These are phyloP conservation scores for Tapirus terrestris DNA, from an alignment of 2,113 vertebrate species.

Conservation along the genomic window DNA sequence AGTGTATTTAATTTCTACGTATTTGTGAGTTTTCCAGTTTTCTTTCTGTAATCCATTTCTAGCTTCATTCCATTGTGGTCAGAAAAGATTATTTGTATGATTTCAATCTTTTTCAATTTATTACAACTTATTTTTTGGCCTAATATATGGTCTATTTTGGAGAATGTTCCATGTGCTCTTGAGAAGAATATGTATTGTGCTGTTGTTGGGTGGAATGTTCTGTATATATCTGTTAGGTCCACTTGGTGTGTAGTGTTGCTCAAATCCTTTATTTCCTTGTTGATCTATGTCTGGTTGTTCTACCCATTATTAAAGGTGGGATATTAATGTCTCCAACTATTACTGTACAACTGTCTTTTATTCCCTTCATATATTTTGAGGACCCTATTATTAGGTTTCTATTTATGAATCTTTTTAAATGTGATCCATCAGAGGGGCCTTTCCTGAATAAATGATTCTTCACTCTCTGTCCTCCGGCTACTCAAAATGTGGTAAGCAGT, in stretches of 20 bases:
- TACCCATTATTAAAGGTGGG: not conserved
- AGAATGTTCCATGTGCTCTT: not conserved
- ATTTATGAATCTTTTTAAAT: not conserved
- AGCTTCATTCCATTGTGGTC: not conserved
- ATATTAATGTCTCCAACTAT: not conserved
- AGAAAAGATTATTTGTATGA: not conserved
- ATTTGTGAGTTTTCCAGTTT: slow-evolving; percentile 4
- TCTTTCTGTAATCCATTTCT: not conserved
- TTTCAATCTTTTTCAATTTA: not conserved
- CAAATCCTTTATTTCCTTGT: not conserved
- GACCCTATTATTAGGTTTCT: not conserved
- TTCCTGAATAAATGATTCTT: not conserved
- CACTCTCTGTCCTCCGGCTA: not conserved
- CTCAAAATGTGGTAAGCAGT: not conserved
- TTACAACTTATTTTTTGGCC: not conserved
- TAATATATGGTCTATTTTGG: not conserved
- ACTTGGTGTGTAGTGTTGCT: not conserved
- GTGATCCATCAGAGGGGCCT: not conserved
- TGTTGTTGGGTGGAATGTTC: not conserved
- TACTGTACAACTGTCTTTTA: not conserved
- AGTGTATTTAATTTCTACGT: not conserved
- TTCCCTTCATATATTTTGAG: not conserved
- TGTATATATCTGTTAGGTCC: not conserved
- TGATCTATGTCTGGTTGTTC: not conserved
- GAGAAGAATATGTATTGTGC: not conserved